Evolutionary conservation across 2,797 vertebrate species (phyloP).

Genomic region (Alectoris magna): DNA sequence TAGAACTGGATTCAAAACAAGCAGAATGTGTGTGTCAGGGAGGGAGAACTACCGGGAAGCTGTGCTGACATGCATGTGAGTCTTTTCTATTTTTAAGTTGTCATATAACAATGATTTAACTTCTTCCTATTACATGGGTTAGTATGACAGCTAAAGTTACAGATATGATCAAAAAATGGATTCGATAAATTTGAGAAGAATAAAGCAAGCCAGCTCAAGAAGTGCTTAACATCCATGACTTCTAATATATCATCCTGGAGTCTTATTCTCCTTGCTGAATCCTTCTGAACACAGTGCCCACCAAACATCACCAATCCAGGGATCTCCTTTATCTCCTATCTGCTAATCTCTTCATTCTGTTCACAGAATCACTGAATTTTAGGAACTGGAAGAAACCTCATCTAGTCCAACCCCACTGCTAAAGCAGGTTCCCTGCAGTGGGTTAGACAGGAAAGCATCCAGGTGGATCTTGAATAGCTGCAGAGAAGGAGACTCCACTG

Average conservation of each 20-base stretch:
- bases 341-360: neutral
- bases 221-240: neutral
- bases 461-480: no score
- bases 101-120: neutral
- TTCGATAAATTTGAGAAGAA: neutral
- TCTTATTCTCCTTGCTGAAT: neutral
- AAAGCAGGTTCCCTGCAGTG: no score
- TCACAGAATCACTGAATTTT: no score
- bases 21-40: no score
- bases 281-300: neutral
- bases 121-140: neutral
- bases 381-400: no score
- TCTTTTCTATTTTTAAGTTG: neutral
- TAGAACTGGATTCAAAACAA: neutral
- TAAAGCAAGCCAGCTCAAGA: neutral
- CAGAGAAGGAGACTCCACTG: no score
- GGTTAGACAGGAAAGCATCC: no score
- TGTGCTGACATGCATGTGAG: neutral
- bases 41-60: accelerated
- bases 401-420: no score
- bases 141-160: neutral
- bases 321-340: neutral
- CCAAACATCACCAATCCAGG: neutral
- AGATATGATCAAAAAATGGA: neutral
- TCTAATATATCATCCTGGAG: neutral